Base-by-base conservation (phyloP, 1,140 invertebrate genomes). In the Penaeus indicus region DNA sequence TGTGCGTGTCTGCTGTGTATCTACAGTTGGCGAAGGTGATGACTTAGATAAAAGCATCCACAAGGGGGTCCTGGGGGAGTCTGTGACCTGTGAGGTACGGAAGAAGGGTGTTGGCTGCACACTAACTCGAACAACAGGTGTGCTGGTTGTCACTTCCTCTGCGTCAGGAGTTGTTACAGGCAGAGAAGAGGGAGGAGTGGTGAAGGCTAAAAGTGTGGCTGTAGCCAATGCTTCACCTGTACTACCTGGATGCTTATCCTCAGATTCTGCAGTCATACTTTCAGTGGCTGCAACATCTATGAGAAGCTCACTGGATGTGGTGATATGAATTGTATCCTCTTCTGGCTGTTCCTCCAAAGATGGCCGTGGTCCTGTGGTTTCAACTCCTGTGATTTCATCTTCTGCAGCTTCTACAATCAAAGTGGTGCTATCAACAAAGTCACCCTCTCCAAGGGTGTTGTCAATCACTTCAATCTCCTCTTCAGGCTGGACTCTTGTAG, bases 21-120 rank as follows among this genome's bases (percentile, higher is more conserved):
- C 84, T 84, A 72, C 79, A 75, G 87, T 27, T 78, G 69, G 81
- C 77, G 87, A 78, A 78, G 87, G 87, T 61, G 75, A 32, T 75
- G 87, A 88, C 21, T 88, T 81, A 80, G 87, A 88, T 54, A 88
- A 62, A 88, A 82, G 87, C 81, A 84, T 77, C 87, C 87, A 88
- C 87, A 88, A 88, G 60, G 87, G 87, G 60, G 82, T 88, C 79
- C 87, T 84, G 84, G 87, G 82, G 78, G 85, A 61, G 13, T 82
- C 67, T 67, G 63, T 32, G 47, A 54, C 82, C 42, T 79, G 87
- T 38, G 75, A 84, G 67, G 87, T 61, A 88, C 87, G 87, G 72
- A 79, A 47, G 78, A 64, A 84, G 60, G 80, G 54, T 54, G 54
- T 79, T 54, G 87, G 87, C 82, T 88, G 84, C 64, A 84, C 61